Evolutionary conservation across 2,888 invertebrate species (phyloP).

Genomic region (Cepaea hortensis): DNA sequence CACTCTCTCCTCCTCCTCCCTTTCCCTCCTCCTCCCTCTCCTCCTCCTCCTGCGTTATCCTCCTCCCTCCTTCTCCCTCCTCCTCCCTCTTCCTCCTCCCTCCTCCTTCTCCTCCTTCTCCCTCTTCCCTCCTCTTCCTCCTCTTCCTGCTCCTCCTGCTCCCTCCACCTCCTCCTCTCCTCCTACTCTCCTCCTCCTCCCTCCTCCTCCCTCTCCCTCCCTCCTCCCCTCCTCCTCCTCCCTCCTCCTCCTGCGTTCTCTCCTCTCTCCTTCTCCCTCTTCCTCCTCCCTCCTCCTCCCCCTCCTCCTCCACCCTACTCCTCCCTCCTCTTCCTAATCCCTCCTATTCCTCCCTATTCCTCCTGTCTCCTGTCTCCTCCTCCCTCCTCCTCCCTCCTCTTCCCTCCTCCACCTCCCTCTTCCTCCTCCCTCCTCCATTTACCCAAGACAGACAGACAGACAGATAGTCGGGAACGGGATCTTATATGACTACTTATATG

Average conservation of each 20-base stretch:
- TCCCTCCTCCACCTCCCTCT: too few species aligned
- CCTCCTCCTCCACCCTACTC: background rate
- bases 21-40: too few species aligned
- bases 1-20: too few species aligned
- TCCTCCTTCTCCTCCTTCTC: background rate
- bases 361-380: too few species aligned
- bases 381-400: too few species aligned
- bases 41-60: too few species aligned
- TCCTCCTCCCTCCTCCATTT: too few species aligned
- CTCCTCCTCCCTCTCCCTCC: background rate
- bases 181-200: background rate
- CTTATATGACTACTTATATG: too few species aligned
- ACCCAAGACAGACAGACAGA: too few species aligned
- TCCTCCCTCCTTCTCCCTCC: background rate
- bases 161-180: constrained; percentile 9
- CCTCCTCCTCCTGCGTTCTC: background rate
- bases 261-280: background rate
- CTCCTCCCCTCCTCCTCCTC: background rate
- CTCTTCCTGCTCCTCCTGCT: background rate
- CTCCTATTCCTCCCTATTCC: too few species aligned
- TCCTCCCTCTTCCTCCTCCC: background rate
- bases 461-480: too few species aligned
- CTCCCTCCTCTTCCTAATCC: too few species aligned
- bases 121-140: background rate
- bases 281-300: background rate